Conservation (phyloP, 2,888 invertebrate genomes). For the Xylocampa areola region DNA sequence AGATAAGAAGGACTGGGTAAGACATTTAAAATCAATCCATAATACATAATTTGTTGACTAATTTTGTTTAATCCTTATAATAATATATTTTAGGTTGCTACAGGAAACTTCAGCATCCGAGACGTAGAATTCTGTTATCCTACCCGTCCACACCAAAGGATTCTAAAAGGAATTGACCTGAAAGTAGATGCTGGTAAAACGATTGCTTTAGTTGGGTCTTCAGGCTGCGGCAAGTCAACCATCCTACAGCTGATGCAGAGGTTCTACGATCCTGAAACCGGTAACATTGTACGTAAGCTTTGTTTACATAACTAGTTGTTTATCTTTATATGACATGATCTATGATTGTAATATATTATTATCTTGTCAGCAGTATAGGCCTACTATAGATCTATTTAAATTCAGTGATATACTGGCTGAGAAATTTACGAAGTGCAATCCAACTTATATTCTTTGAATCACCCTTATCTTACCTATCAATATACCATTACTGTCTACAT, state of each 20-base stretch:
- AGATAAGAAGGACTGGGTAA: constrained; percentile 82
- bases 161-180: constrained; percentile 92
- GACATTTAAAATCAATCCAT: too few species aligned
- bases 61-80: background rate
- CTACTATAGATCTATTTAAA: too few species aligned
- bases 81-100: constrained; percentile 79
- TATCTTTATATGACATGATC: too few species aligned
- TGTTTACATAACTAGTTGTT: too few species aligned
- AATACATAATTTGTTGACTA: too few species aligned
- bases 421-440: too few species aligned
- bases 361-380: too few species aligned
- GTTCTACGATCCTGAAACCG: constrained; percentile 93
- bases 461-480: too few species aligned
- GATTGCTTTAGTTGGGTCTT: constrained; percentile 93
- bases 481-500: too few species aligned
- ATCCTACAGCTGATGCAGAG: constrained; percentile 94
- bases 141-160: constrained; percentile 92
- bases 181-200: constrained; percentile 92
- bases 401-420: too few species aligned
- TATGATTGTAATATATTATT: too few species aligned
- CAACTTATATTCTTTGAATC: too few species aligned
- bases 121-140: constrained; percentile 95
- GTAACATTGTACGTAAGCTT: constrained; percentile 81
- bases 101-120: constrained; percentile 92
- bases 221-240: constrained; percentile 95